Conservation (phyloP, 2,113 vertebrate genomes). For the Psammodynastes pulverulentus region DNA sequence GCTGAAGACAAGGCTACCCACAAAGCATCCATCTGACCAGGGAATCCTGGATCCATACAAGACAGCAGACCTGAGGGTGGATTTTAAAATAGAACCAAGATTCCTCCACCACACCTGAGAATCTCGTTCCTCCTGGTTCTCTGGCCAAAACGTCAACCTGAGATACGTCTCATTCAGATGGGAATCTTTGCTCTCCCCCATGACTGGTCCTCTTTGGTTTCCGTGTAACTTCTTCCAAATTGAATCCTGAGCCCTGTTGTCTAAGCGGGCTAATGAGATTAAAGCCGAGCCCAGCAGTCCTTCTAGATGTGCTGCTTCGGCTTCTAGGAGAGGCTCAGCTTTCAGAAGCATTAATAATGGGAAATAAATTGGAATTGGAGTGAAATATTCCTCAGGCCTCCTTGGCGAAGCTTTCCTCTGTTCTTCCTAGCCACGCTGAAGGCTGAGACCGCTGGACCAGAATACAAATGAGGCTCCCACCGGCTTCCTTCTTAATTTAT, state of each 20-base stretch:
- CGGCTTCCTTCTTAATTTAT: conserved; percentile 23
- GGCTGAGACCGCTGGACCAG: conserved; percentile 44
- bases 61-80: not conserved
- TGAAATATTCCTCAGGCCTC: conserved; percentile 65
- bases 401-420: conserved; percentile 62
- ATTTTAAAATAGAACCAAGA: not conserved
- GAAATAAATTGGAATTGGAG: conserved; percentile 71
- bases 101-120: not conserved
- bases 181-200: not conserved
- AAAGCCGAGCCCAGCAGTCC: not conserved
- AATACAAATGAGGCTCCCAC: conserved; percentile 66
- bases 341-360: conserved; percentile 74
- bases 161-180: not conserved
- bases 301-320: conserved; percentile 2
- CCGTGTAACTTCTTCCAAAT: not conserved
- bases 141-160: not conserved
- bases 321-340: conserved; percentile 53
- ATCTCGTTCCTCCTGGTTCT: not conserved
- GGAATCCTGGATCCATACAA: not conserved
- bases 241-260: not conserved
- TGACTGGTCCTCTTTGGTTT: not conserved
- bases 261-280: not conserved
- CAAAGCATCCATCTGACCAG: not conserved
- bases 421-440: conserved; percentile 63
- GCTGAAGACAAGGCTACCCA: not conserved